phyloP scores from a whole-genome alignment of 2,888 invertebrate species.

The Melanargia galathea region DNA sequence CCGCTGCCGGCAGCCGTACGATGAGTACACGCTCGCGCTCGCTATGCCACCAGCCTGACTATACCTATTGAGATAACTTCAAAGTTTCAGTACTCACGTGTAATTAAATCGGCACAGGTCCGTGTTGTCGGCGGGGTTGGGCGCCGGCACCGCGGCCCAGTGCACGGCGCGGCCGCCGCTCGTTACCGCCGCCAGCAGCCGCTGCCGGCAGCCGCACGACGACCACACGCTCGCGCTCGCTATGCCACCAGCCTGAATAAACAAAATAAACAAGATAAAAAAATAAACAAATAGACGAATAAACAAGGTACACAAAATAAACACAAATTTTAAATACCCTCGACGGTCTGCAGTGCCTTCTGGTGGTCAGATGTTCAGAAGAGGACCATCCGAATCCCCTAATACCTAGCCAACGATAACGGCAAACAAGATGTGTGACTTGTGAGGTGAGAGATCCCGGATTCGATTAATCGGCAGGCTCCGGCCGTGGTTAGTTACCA shows the following conservation, averaged over 20 bases:
- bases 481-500: too few relatives aligned
- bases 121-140: constrained; percentile 70
- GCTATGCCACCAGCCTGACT: constrained; percentile 86
- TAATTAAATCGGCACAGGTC: constrained; percentile 75
- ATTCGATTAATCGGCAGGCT: too few relatives aligned
- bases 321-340: too few relatives aligned
- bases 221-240: constrained; percentile 85
- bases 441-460: too few relatives aligned
- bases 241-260: constrained; percentile 82
- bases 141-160: constrained; percentile 83
- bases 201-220: constrained; percentile 84
- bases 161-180: constrained; percentile 85
- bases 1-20: constrained; percentile 84
- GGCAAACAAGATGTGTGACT: too few relatives aligned
- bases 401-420: too few relatives aligned
- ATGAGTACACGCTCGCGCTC: constrained; percentile 84
- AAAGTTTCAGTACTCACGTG: constrained; percentile 58
- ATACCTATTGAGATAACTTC: too few relatives aligned
- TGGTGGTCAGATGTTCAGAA: too few relatives aligned
- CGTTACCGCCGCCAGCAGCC: constrained; percentile 84
- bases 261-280: constrained; percentile 17
- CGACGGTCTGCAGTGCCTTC: too few relatives aligned
- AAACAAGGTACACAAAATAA: too few relatives aligned
- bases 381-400: too few relatives aligned
- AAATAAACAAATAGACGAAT: too few relatives aligned